Evolutionary conservation across 2,888 invertebrate genomes (phyloP), one percentile per base, ranked within the genome.

Genomic region (Agrilus mali): DNA sequence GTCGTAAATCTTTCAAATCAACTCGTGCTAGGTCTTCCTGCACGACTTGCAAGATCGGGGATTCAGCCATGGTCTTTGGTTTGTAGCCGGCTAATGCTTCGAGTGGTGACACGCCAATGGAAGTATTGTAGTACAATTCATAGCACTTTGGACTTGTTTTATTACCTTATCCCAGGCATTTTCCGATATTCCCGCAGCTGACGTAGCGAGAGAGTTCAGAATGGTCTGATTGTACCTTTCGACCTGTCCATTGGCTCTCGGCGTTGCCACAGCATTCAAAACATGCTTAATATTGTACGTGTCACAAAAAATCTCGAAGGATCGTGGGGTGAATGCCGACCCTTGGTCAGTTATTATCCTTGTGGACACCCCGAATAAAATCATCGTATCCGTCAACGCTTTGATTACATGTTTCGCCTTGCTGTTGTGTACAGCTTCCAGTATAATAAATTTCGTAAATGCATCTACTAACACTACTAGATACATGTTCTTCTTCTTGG

Each of bases 381-480:
- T 47, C 22, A 56, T 46, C 7, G 54, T n/a, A 17, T 52, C 37
- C 20, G 43, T 10, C 5, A 55, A 22, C 3, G 44, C 41, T 8
- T 34, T 46, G 16, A 53, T 42, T 0, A 52, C 53, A 3, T 40
- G 42, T 27, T 43, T 45, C 1, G 49, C 36, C 34, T 49, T 50
- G 4, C 52, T 55, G 32, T 35, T 49, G 37, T 38, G 41, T 3
- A 53, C 51, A 1, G 56, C 42, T 42, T 58, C 53, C 4, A 58
- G 20, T 6, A 58, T 43, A 1, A 46, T 45, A 36, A 50, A 56
- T 33, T 60, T 57, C 1, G 56, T 59, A 36, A 59, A 57, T 0
- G 38, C 54, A 32, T 57, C 56, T 2, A 59, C 50, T 2, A 54
- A 43, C 3, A 51, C 50, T 7, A 59, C 35, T 8, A 57, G 38